Base-by-base conservation (phyloP, 1,140 invertebrate genomes). In the Drosophila gunungcola region DNA sequence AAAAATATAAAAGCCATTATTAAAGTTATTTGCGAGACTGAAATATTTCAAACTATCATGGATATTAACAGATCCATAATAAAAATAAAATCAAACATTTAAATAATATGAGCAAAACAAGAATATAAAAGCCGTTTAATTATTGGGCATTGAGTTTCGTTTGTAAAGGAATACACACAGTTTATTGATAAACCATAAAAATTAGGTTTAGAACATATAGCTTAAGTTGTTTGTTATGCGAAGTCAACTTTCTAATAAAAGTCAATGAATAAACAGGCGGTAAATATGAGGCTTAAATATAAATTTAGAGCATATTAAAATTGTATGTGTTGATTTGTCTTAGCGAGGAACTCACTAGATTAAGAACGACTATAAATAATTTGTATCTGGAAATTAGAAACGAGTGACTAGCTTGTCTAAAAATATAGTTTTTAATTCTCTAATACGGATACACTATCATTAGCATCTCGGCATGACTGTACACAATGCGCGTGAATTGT, bases 391-490 rank as follows among this genome's bases (percentile, higher is more conserved):
- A 16, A 39, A 10, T 36, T 5, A n/a, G 13, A 16, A 10, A 7
- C 12, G 12, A 16, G 51, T 58, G 38, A 58, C 38, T 57, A 52
- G 7, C 12, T 32, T 32, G 11, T 52, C 46, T 68, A 68, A 52
- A 68, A 63, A 68, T 65, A 68, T 7, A 52, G 12, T 10, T 67
- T 13, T 46, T 16, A 60, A 55, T 36, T 12, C 12, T 12, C 3
- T 3, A 16, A 11, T 16, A 34, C 3, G 36, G 13, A 21, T 62
- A 3, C 10, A 16, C 27, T 41, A 63, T 67, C 29, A 67, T 67
- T 63, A 63, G 57, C 29, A 38, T 49, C 29, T 16, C 45, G 45
- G 38, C 60, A 68, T 52, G 64, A 65, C 64, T 68, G 64, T 68
- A 68, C 64, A 43, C 43, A 67, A 42, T 34, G 43, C 13, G 27